Evolutionary conservation across 2,888 invertebrate species (phyloP).

Genomic region (Allolobophora icterica): DNA sequence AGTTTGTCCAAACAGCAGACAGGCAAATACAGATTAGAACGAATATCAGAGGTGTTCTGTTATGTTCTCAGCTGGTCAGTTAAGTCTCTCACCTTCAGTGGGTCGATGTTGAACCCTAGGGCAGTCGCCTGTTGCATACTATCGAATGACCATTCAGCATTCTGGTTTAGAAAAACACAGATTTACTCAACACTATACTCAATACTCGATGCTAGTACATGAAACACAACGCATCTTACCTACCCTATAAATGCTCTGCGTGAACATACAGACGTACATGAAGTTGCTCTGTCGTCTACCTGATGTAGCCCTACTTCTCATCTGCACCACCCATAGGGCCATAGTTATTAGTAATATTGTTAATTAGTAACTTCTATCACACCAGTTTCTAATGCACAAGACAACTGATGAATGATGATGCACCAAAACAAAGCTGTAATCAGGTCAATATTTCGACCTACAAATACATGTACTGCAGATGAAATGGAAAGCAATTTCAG

Average conservation of each 20-base stretch:
- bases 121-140: conserved; percentile 55
- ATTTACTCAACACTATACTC: background rate
- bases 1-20: background rate
- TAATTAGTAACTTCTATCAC: too few relatives aligned
- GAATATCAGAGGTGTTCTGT: background rate
- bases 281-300: too few relatives aligned
- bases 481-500: background rate
- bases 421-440: too few relatives aligned
- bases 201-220: background rate
- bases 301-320: background rate
- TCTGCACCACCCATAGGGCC: background rate
- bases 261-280: too few relatives aligned
- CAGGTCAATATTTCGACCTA: too few relatives aligned
- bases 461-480: background rate
- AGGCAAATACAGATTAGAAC: background rate
- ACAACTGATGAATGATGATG: too few relatives aligned
- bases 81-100: conserved; percentile 56
- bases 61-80: background rate
- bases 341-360: too few relatives aligned
- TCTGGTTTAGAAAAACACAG: conserved; percentile 52
- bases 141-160: conserved; percentile 64
- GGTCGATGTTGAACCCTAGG: conserved; percentile 63
- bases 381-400: too few relatives aligned
- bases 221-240: background rate
- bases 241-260: background rate